A percentile compares a stretch with the other conserved stretches of the same genome.
Conservation (phyloP, 2,888 invertebrate species). For the Ypsolopha sequella region DNA sequence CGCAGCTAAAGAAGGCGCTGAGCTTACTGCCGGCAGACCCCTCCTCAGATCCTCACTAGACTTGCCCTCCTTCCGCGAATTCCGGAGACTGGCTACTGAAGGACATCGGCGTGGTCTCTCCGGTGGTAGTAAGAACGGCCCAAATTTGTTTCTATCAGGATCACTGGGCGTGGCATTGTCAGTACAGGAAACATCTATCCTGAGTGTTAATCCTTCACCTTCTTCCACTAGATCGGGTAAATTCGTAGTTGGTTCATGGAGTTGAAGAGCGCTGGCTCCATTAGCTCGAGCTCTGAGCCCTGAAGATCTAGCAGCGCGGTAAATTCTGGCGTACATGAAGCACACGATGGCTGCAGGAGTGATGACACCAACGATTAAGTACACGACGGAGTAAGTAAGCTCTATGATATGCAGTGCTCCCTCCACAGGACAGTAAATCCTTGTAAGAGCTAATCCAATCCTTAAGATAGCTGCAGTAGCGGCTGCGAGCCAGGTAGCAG, state of each 20-base stretch:
- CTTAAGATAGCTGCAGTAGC: slow-evolving; percentile 45
- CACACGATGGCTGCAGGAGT: slow-evolving; percentile 74
- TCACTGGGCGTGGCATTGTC: slow-evolving; percentile 30
- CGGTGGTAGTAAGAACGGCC: slow-evolving; percentile 56
- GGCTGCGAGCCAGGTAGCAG: slow-evolving; percentile 66
- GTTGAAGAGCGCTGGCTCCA: slow-evolving; percentile 63
- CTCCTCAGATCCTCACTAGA: slow-evolving; percentile 49
- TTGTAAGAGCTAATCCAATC: slow-evolving; percentile 38
- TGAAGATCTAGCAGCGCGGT: slow-evolving; percentile 81
- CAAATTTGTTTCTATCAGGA: slow-evolving; percentile 40
- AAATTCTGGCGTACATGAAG: slow-evolving; percentile 81
- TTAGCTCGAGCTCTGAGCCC: slow-evolving; percentile 61
- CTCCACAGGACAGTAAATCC: slow-evolving; percentile 38
- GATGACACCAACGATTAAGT: slow-evolving; percentile 44
- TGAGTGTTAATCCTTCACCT: slow-evolving; percentile 54
- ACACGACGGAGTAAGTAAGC: slow-evolving; percentile 46
- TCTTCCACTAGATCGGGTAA: slow-evolving; percentile 53
- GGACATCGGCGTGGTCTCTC: slow-evolving; percentile 56
- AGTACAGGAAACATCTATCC: slow-evolving; percentile 39
- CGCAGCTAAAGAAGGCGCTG: slow-evolving; percentile 62
- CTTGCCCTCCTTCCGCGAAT: slow-evolving; percentile 50
- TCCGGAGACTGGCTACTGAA: slow-evolving; percentile 54
- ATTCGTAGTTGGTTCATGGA: slow-evolving; percentile 53
- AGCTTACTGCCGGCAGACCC: slow-evolving; percentile 58
- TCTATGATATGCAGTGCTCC: slow-evolving; percentile 38